These are phyloP conservation scores for Psilopsiagon aurifrons DNA, from an alignment of 2,113 vertebrate species.

Conservation along the genomic window DNA sequence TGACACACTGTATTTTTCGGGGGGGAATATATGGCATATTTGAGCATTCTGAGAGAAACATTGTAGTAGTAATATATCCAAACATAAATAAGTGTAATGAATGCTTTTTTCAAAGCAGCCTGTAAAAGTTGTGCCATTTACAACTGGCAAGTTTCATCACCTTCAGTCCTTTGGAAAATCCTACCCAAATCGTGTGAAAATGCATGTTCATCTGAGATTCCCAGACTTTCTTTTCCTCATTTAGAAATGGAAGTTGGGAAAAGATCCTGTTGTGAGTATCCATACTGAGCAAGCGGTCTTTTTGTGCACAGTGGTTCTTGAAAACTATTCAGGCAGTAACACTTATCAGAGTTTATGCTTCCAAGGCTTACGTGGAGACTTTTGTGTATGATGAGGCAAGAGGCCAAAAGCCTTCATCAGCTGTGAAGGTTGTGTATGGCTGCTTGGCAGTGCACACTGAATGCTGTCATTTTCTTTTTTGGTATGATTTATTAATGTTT, in stretches of 20 bases:
- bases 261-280: background rate
- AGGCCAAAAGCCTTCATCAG: background rate
- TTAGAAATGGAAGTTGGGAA: background rate
- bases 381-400: background rate
- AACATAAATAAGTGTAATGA: background rate
- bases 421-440: background rate
- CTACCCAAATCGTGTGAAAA: background rate
- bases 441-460: background rate
- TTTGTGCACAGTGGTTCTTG: background rate
- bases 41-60: background rate
- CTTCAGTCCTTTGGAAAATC: background rate
- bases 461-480: background rate
- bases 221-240: background rate
- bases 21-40: background rate
- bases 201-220: background rate
- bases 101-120: background rate
- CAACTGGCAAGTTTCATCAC: background rate
- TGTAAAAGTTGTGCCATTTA: background rate
- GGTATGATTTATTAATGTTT: background rate
- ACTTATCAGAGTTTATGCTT: background rate
- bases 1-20: background rate
- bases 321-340: background rate
- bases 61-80: background rate
- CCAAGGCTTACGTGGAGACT: background rate
- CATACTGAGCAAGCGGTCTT: background rate